Evolutionary conservation across 2,113 vertebrate genomes (phyloP).

Genomic region (Saguinus midas): DNA sequence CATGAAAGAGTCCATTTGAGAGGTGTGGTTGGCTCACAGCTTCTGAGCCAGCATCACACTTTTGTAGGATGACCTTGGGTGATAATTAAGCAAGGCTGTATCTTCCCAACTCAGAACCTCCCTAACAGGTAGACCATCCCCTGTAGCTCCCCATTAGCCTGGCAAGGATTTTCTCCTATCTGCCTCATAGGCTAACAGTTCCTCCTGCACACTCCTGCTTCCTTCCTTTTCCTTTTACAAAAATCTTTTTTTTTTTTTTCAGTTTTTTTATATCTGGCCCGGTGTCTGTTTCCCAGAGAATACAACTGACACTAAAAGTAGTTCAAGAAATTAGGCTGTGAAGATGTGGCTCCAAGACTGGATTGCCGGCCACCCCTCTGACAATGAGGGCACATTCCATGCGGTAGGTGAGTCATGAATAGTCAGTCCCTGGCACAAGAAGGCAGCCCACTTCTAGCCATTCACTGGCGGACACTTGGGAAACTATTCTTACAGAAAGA

Average conservation of each 20-base stretch:
- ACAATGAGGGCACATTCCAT: background rate
- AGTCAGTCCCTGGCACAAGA: background rate
- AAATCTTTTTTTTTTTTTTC: background rate
- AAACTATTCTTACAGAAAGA: background rate
- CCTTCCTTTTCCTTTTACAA: background rate
- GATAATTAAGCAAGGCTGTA: background rate
- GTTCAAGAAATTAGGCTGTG: background rate
- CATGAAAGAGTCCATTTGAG: background rate
- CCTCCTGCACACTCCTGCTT: background rate
- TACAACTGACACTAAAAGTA: background rate
- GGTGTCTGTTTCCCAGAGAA: background rate
- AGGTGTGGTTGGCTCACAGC: background rate
- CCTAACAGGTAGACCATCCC: background rate
- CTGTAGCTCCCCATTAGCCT: background rate
- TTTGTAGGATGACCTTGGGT: background rate
- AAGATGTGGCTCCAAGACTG: background rate
- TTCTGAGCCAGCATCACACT: background rate
- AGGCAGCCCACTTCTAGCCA: background rate
- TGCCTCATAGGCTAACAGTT: background rate
- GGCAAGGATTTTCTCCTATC: background rate
- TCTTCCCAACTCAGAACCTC: background rate
- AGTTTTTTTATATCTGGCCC: background rate
- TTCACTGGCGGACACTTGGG: background rate
- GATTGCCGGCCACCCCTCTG: accelerated
- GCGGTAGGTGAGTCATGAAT: accelerated